These are phyloP conservation scores for Morpho helenor DNA, from an alignment of 2,888 invertebrate genomes.

Conservation along the genomic window DNA sequence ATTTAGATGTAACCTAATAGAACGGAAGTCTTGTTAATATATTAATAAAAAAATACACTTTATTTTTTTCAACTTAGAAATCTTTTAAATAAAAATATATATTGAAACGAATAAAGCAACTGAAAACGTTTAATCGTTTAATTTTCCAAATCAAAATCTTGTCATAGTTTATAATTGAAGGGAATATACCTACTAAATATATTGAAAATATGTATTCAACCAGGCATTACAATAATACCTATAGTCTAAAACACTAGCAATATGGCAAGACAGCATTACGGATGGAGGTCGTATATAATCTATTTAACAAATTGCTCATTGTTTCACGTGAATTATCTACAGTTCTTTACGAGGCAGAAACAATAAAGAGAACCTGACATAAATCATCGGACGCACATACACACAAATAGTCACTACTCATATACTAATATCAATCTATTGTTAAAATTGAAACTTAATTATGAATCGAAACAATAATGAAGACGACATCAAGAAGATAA, in stretches of 20 bases:
- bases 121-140: neutral
- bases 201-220: slow-evolving; percentile 20
- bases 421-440: slow-evolving; percentile 58
- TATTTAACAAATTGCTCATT: slow-evolving; percentile 77
- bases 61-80: slow-evolving; percentile 20
- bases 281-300: slow-evolving; percentile 75
- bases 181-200: slow-evolving; percentile 12
- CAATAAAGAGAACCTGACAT: slow-evolving; percentile 69
- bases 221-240: slow-evolving; percentile 54
- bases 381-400: slow-evolving; percentile 67
- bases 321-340: slow-evolving; percentile 67
- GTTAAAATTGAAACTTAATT: slow-evolving; percentile 54
- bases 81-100: slow-evolving; percentile 9
- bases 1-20: slow-evolving; percentile 52
- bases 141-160: neutral
- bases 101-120: neutral
- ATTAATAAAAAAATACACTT: slow-evolving; percentile 23
- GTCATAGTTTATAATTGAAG: slow-evolving; percentile 5
- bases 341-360: slow-evolving; percentile 71
- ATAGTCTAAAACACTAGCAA: slow-evolving; percentile 67
- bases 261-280: slow-evolving; percentile 77
- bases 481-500: slow-evolving; percentile 27
- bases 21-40: slow-evolving; percentile 57
- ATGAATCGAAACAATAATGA: slow-evolving; percentile 34
- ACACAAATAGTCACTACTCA: slow-evolving; percentile 52